phyloP scores from a whole-genome alignment of 1,140 invertebrate species.

The Sitodiplosis mosellana region DNA sequence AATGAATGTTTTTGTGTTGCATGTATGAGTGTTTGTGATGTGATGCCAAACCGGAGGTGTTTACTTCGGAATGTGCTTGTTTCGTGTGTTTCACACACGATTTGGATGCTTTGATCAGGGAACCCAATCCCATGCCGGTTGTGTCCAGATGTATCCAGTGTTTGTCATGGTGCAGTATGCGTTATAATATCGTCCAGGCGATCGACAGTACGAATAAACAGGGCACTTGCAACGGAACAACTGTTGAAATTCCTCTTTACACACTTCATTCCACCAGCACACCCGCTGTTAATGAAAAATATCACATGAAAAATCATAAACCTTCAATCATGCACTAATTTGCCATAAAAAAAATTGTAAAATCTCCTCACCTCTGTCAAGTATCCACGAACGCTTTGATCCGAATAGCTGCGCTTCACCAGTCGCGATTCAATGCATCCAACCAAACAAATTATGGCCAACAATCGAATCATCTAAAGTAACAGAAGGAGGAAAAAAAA shows the following conservation, averaged over 20 bases:
- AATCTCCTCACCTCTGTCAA: conserved; percentile 48
- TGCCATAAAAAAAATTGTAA: conserved; percentile 5
- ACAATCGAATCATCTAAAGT: too few relatives aligned
- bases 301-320: too few relatives aligned
- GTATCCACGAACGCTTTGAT: conserved; percentile 59
- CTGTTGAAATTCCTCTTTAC: conserved; percentile 76
- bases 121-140: not conserved
- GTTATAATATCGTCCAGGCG: conserved; percentile 75
- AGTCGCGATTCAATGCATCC: conserved; percentile 11
- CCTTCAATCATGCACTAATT: conserved; percentile 4
- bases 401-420: conserved; percentile 49
- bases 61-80: not conserved
- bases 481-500: too few relatives aligned
- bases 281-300: conserved; percentile 43
- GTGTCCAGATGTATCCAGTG: conserved; percentile 32
- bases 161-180: conserved; percentile 76
- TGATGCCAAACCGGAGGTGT: not conserved
- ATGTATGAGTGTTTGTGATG: not conserved
- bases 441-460: too few relatives aligned
- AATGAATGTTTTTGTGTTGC: not conserved
- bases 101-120: not conserved
- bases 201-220: conserved; percentile 64
- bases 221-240: conserved; percentile 74
- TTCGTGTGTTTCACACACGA: too few relatives aligned
- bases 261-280: conserved; percentile 85